Conservation (phyloP, 1,140 invertebrate genomes). For the Cardiocondyla obscurior region DNA sequence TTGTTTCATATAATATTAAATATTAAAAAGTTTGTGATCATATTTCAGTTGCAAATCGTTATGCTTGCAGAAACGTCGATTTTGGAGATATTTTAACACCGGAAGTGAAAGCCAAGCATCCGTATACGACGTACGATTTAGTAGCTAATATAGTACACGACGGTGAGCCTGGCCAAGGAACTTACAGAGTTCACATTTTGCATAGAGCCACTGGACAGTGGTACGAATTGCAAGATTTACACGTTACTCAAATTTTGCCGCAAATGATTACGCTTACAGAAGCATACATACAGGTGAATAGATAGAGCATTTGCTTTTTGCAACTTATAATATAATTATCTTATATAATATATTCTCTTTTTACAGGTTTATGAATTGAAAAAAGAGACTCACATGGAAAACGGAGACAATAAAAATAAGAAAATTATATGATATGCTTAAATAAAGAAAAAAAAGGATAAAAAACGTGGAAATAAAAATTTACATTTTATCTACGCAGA, state of each 20-base stretch:
- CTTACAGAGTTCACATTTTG: constrained; percentile 97
- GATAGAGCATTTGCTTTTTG: background rate
- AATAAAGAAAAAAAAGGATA: constrained; percentile 23
- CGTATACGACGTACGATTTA: constrained; percentile 96
- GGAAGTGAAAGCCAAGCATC: constrained; percentile 91
- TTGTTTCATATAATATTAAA: background rate
- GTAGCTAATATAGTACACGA: constrained; percentile 99
- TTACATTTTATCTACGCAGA: constrained; percentile 50
- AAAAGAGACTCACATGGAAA: constrained; percentile 68
- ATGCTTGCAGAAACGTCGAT: constrained; percentile 94
- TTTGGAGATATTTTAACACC: constrained; percentile 97
- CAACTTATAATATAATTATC: constrained; percentile 26
- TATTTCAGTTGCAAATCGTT: background rate
- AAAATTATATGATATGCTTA: constrained; percentile 29
- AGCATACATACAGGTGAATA: constrained; percentile 94
- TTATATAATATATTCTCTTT: background rate
- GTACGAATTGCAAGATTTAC: constrained; percentile 99
- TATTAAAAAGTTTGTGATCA: constrained; percentile 50
- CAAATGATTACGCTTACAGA: constrained; percentile 99
- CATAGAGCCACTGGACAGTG: constrained; percentile 95
- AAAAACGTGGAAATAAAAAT: constrained; percentile 57
- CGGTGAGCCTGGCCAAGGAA: constrained; percentile 96
- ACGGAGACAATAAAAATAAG: constrained; percentile 67
- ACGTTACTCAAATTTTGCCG: constrained; percentile 98
- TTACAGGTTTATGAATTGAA: constrained; percentile 81